Percentiles rank a stretch among this genome's conserved stretches.
Conservation (phyloP, 2,113 vertebrate species). For the Pollimyrus isidori region DNA sequence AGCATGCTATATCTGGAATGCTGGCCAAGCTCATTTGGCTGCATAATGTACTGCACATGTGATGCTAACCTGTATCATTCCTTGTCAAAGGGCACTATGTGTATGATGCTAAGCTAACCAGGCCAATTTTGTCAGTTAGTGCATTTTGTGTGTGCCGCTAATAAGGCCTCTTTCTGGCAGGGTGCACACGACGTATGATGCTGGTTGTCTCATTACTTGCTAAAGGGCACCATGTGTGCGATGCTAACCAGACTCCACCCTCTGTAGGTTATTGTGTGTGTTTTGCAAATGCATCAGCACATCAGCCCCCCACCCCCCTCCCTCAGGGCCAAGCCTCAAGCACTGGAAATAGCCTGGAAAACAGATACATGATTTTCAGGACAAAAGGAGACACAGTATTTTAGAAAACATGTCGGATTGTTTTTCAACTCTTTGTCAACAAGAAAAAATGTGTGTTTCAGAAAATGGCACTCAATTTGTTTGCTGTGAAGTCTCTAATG, state of each 20-base stretch:
- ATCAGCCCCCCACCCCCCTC: not conserved
- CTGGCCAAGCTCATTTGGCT: not conserved
- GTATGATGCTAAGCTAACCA: not conserved
- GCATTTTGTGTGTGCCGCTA: not conserved
- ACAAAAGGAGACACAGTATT: not conserved
- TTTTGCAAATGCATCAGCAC: constrained; percentile 1
- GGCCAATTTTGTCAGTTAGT: not conserved
- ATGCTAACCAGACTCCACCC: not conserved
- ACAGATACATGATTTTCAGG: not conserved
- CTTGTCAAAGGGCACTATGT: not conserved
- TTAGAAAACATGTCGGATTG: not conserved
- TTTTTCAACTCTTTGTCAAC: not conserved
- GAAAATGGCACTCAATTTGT: not conserved
- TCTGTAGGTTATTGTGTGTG: not conserved
- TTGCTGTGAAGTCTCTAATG: not conserved
- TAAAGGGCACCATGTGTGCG: not conserved
- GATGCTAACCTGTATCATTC: not conserved
- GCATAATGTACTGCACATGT: not conserved
- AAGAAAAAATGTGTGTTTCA: not conserved
- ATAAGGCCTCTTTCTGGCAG: not conserved
- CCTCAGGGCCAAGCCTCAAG: not conserved
- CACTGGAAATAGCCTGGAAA: not conserved
- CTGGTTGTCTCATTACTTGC: not conserved
- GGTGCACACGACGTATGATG: not conserved
- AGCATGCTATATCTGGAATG: not conserved